Evolutionary conservation across 2,113 vertebrate species (phyloP).

Genomic region (Motacilla alba): DNA sequence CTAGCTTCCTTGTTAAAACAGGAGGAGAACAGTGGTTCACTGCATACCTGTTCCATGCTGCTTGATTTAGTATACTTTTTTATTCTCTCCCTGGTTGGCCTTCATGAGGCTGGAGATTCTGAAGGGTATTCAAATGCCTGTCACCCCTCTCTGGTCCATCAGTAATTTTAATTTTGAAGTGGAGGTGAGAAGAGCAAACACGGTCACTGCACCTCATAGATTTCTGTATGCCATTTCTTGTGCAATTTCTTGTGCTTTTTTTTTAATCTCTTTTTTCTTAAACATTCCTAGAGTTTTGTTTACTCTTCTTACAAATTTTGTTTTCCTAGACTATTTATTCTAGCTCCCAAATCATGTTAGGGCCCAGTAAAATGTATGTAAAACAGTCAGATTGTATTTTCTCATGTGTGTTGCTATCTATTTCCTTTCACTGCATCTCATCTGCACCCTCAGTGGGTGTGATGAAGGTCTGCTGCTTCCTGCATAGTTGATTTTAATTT

Average conservation of each 20-base stretch:
- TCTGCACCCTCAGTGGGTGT: not conserved
- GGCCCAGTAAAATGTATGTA: not conserved
- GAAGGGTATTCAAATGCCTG: not conserved
- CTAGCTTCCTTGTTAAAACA: conserved; percentile 50
- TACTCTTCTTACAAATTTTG: not conserved
- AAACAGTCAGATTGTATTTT: not conserved
- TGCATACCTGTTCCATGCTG: not conserved
- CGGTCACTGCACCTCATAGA: too few relatives aligned
- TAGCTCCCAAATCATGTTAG: not conserved
- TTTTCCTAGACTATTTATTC: not conserved
- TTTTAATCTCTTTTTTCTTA: not conserved
- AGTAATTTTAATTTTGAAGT: not conserved
- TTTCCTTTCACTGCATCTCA: not conserved
- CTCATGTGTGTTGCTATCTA: not conserved
- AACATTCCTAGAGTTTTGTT: not conserved
- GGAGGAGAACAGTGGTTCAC: conserved; percentile 1
- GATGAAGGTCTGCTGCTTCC: not conserved
- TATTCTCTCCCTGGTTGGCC: not conserved
- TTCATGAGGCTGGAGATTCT: not conserved
- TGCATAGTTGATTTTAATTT: not conserved
- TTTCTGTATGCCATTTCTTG: not conserved
- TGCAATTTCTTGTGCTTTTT: not conserved
- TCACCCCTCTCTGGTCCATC: not conserved
- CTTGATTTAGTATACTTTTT: not conserved
- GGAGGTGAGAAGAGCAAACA: not conserved